These are phyloP conservation scores for Drosophila chauvacae DNA, from an alignment of 1,140 invertebrate species.

Conservation along the genomic window DNA sequence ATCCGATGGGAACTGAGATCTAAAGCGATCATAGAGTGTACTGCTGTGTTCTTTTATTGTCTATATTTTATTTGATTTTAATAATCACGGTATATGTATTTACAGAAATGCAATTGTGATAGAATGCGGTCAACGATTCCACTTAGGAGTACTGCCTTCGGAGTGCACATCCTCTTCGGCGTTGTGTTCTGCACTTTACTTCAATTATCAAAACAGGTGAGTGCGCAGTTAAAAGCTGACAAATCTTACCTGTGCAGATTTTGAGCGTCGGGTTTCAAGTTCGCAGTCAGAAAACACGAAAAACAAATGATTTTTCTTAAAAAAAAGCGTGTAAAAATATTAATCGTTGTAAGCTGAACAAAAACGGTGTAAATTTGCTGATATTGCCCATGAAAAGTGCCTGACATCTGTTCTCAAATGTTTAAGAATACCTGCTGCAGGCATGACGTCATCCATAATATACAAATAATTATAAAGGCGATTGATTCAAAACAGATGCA, in stretches of 20 bases:
- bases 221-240: neutral
- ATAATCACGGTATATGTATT: neutral
- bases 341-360: neutral
- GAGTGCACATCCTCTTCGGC: conserved; percentile 30
- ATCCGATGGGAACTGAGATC: conserved; percentile 7
- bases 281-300: neutral
- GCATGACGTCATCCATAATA: conserved; percentile 7
- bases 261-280: neutral
- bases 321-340: neutral
- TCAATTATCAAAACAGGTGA: conserved; percentile 47
- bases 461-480: conserved; percentile 4
- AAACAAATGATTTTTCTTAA: neutral
- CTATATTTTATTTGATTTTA: neutral
- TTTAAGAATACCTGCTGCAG: neutral
- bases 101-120: conserved; percentile 51
- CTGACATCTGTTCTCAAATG: conserved; percentile 8
- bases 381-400: neutral
- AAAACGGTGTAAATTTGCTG: neutral
- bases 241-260: neutral
- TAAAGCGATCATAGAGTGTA: neutral
- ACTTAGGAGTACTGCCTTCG: conserved; percentile 29
- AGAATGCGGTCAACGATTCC: conserved; percentile 32
- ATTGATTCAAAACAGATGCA: conserved; percentile 38
- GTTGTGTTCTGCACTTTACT: conserved; percentile 27
- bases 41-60: neutral